Evolutionary conservation across 2,113 vertebrate species (phyloP), one percentile per base, ranked within the genome.

Genomic region (Gobio gobio): DNA sequence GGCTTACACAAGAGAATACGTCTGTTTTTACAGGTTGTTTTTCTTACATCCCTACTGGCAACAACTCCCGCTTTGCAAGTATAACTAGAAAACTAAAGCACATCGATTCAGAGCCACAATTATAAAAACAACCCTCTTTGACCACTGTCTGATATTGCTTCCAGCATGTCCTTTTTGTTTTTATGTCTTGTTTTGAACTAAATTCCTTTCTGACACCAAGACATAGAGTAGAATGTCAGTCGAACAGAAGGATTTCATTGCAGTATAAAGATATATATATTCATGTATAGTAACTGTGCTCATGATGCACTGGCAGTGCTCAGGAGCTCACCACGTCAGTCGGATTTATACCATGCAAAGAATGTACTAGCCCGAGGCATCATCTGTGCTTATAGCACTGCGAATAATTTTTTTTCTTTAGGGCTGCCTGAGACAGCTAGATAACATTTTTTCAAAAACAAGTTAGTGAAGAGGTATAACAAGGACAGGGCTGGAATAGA

Each of bases 311-410:
- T 66, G 70, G 72, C 63, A 74, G 16, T 22, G 9, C 33, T 40
- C 66, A 43, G 33, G 9, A 70, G 9, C 66, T 70, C 66, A 43
- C 49, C 66, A 70, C 43, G 40, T 29, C 59, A 61, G 29, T 85
- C 14, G 47, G 68, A 85, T 83, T 87, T 83, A 80, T 86, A 64
- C 51, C 40, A 56, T 82, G 79, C 49, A 70, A 78, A 87, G 81
- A 86, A 87, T 89, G 84, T 59, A 4, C 74, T 68, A 14, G 82
- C 87, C 86, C 14, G 26, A 76, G 86, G 84, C 84, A 40, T 84
- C 77, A 83, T 87, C 74, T 81, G n/a, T 22, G 58, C 26, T 45
- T 54, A 70, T 73, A 82, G 76, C 22, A 40, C 80, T 47, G 18
- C 26, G 40, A 82, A 83, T 26, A 81, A 5, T 63, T 80, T 80